Evolutionary conservation across 37 sponge, comb jelly and placozoan genomes (phyloP), one percentile per base, ranked within the genome.

Genomic region (Halisarca cf. caerulea): DNA sequence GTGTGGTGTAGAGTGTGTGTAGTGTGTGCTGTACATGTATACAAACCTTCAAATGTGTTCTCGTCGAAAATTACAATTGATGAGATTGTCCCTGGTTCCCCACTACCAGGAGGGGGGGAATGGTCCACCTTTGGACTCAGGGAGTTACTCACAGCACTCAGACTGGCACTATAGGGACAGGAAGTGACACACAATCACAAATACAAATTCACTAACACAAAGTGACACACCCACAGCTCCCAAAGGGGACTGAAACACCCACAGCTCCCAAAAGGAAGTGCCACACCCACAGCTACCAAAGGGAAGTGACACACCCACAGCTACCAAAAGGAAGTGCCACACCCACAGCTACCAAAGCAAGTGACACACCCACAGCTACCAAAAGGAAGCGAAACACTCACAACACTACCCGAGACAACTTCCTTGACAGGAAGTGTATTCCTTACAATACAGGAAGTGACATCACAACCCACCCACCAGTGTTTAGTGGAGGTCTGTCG

Each of bases 61-160:
- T 88, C 82, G 51, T 94, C 94, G 7, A 91, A 6, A 15, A 94
- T 70, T 27, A 94, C 82, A 1, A 94, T 37, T 39, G 92, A 91
- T 40, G 51, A 64, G 24, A 88, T 71, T 23, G 91, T 89, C 25
- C 85, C 24, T 32, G 86, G 73, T n/a, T 66, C 87, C 3, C 59
- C 66, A 21, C 39, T 23, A 21, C 42, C 58, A 59, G 36, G 39
- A 14, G 36, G 34, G 23, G 11, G 25, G 0, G 44, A 58, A 17
- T 32, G 64, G 2, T 40, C 68, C 9, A 54, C 39, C 15, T 37
- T 28, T 8, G 62, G 69, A 79, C 88, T 41, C 30, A 83, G 24
- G 3, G 87, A 38, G 0, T 45, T 41, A 74, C 79, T 89, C 24
- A 68, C 25, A 2, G 79, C 71, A 0, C 73, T 58, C 0, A 79